Evolutionary conservation across 2,797 vertebrate genomes (phyloP).

Genomic region (Zalophus californianus): DNA sequence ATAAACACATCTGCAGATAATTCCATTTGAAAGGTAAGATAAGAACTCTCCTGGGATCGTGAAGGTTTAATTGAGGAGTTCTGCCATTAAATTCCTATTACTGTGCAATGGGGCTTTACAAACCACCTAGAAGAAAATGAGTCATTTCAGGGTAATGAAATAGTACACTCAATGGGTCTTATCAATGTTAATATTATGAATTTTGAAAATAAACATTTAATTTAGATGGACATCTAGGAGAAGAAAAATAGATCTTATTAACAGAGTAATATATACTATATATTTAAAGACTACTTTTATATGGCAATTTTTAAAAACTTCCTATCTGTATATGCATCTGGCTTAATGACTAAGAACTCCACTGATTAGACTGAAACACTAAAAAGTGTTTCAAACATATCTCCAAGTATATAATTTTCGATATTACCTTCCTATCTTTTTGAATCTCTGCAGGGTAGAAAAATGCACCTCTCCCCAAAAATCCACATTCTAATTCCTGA

Average conservation of each 20-base stretch:
- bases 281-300: slow-evolving; percentile 30
- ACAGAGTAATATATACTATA: not conserved
- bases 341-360: not conserved
- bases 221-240: slow-evolving; percentile 65
- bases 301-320: slow-evolving; percentile 35
- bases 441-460: not conserved
- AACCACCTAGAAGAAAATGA: slow-evolving; percentile 81
- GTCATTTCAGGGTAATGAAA: slow-evolving; percentile 67
- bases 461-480: not conserved
- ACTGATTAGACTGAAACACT: not conserved
- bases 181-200: slow-evolving; percentile 71
- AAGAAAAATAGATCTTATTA: slow-evolving; percentile 49
- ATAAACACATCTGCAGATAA: slow-evolving; percentile 74
- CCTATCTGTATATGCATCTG: not conserved
- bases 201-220: slow-evolving; percentile 78
- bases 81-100: slow-evolving; percentile 81
- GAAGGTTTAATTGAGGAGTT: slow-evolving; percentile 76
- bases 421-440: not conserved
- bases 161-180: slow-evolving; percentile 40
- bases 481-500: not conserved
- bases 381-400: not conserved
- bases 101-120: slow-evolving; percentile 79
- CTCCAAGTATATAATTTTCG: not conserved
- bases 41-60: slow-evolving; percentile 70
- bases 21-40: slow-evolving; percentile 77